Evolutionary conservation across 30 jellyfish, hydroid and myxozoan genomes (phyloP).

Genomic region (Pelagia noctiluca): DNA sequence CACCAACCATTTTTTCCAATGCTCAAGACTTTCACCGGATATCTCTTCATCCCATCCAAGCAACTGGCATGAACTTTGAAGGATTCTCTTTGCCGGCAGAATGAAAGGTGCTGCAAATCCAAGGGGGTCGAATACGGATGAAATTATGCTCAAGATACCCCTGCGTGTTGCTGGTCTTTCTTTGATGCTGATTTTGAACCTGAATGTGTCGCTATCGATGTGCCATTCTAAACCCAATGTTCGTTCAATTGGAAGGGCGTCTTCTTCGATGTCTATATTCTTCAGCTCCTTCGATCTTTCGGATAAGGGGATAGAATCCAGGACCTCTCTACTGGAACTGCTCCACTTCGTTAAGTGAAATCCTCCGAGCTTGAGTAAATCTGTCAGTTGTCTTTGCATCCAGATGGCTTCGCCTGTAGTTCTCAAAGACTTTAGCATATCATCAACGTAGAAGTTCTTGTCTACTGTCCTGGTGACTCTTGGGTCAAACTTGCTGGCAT

Average conservation of each 20-base stretch:
- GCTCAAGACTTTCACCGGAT: slow-evolving; percentile 19
- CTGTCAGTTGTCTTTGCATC: slow-evolving; percentile 32
- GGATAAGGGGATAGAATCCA: slow-evolving; percentile 11
- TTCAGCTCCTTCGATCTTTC: slow-evolving; percentile 49
- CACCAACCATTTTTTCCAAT: slow-evolving; percentile 34
- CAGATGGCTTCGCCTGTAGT: slow-evolving; percentile 14
- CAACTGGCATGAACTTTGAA: slow-evolving; percentile 32
- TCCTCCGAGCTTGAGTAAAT: slow-evolving; percentile 38
- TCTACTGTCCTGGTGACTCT: slow-evolving; percentile 7
- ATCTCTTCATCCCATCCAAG: slow-evolving; percentile 53
- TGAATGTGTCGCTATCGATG: slow-evolving; percentile 38
- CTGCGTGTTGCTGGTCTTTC: slow-evolving; percentile 47
- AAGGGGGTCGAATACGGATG: slow-evolving; percentile 63
- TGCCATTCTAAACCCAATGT: slow-evolving; percentile 66
- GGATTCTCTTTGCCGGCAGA: slow-evolving; percentile 47
- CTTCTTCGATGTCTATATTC: slow-evolving; percentile 5
- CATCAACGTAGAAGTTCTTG: slow-evolving; percentile 62
- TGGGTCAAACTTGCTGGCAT: slow-evolving; percentile 18
- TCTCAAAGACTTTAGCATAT: slow-evolving; percentile 19
- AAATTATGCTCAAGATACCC: slow-evolving; percentile 39
- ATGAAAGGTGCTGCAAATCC: slow-evolving; percentile 65
- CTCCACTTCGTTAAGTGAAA: slow-evolving; percentile 33
- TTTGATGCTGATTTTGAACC: slow-evolving; percentile 21
- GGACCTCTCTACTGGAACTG: background rate
- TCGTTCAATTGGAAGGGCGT: slow-evolving; percentile 34